Evolutionary conservation across 2,113 vertebrate genomes (phyloP).

Genomic region (Clarias magur): DNA sequence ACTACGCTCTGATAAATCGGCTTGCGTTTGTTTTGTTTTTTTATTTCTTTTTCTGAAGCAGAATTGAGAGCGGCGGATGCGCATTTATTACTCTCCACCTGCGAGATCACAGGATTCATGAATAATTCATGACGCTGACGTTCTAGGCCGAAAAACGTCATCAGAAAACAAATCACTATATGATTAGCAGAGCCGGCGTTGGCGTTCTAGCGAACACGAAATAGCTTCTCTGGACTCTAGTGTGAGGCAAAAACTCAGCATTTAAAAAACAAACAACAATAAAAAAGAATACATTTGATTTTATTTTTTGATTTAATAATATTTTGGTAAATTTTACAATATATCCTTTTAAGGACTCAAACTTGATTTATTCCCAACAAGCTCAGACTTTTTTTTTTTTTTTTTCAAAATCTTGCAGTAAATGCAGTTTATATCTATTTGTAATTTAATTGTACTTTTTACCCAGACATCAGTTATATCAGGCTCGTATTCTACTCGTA

Average conservation of each 20-base stretch:
- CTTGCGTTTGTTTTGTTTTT: background rate
- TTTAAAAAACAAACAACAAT: background rate
- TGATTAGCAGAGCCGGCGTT: conserved; percentile 34
- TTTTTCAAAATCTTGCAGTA: background rate
- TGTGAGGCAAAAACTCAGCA: background rate
- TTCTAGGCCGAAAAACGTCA: conserved; percentile 45
- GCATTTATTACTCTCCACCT: conserved; percentile 56
- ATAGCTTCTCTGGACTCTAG: background rate
- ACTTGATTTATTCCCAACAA: background rate
- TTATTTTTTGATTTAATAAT: background rate
- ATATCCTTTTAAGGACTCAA: background rate
- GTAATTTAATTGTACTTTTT: background rate
- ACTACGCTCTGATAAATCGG: conserved; percentile 32
- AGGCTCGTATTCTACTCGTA: background rate
- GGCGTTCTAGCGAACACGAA: background rate
- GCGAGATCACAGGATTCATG: conserved; percentile 45
- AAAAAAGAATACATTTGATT: background rate
- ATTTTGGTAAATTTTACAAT: background rate
- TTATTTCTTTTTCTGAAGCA: conserved; percentile 54
- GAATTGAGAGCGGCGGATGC: conserved; percentile 48
- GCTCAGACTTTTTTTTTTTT: too few species aligned
- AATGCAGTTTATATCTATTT: background rate
- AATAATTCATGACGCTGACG: conserved; percentile 53
- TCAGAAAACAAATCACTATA: conserved; percentile 60
- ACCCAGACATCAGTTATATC: background rate